Conservation (phyloP, 2,797 vertebrate species). For the Molossus alvarezi region DNA sequence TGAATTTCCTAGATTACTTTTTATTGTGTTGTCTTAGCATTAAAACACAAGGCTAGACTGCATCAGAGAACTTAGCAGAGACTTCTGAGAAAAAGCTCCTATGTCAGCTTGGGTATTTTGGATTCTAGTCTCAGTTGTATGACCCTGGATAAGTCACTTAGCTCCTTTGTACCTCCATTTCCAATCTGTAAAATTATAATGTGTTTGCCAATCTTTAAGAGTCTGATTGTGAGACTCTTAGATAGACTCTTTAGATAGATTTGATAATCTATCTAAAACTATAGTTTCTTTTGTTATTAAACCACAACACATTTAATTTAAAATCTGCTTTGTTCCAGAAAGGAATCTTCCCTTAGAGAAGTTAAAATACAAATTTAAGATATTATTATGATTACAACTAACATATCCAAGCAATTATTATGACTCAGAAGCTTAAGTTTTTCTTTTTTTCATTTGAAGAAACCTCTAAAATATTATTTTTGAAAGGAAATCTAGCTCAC, state of each 20-base stretch:
- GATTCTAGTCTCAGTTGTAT: background rate
- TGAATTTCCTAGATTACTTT: background rate
- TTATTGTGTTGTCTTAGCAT: background rate
- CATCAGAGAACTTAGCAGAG: background rate
- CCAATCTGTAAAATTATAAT: conserved; percentile 36
- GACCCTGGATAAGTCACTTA: background rate
- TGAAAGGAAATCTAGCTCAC: conserved; percentile 16
- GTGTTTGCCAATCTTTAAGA: background rate
- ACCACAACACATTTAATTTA: background rate
- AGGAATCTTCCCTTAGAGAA: background rate
- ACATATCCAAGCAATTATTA: background rate
- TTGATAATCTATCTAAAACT: background rate
- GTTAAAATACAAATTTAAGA: conserved; percentile 18
- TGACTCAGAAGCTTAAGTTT: background rate
- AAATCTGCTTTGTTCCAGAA: conserved; percentile 31
- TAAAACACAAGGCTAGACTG: background rate
- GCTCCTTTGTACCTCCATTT: background rate
- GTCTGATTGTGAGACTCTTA: background rate
- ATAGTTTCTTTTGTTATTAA: conserved; percentile 39
- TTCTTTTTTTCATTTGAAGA: conserved; percentile 50
- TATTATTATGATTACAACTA: background rate
- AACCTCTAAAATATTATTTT: conserved; percentile 50
- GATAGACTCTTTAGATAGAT: no score
- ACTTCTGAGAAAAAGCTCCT: background rate
- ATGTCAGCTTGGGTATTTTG: background rate